Base-by-base conservation (phyloP, 2,113 vertebrate genomes). In the Lagenorhynchus albirostris region DNA sequence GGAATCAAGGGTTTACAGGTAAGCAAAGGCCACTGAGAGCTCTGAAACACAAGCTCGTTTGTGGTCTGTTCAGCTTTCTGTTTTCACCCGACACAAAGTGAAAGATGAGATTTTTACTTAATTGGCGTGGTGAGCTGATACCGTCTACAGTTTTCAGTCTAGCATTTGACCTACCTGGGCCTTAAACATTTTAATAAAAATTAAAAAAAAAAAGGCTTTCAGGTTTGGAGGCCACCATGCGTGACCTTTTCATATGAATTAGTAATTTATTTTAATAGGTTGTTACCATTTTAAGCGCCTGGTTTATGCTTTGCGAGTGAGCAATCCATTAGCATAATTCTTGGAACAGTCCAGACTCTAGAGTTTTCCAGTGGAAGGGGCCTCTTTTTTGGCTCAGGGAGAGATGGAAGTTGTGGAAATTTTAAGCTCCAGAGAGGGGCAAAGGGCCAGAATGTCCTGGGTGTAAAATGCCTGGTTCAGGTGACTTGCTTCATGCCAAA, bases 71-170 rank as follows among this genome's bases (percentile, higher is more conserved):
- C 6, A 0, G 82, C 95, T 89, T 94, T 96, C 83, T 97, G 96
- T 96, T 97, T 97, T 73, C 44, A 97, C 79, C 71, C 0, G 5
- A 93, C 96, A 97, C 97, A 96, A 65, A 95, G 89, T 83, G 68
- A 92, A 97, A 96, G 89, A 87, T 68, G 96, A 95, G 95, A 84
- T 81, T 94, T 94, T 91, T 41, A 81, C 88, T 95, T 90, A 76
- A 92, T 84, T 84, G 84, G 83, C 18, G 0, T 60, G 77, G 76
- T 9, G 80, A 96, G 91, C 93, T 38, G 53, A 90, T 63, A 65
- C 38, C 2, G 29, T 53, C 94, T 71, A 38, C 3, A 20, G 79
- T 53, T 90, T 96, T 62, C 1, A 3, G 68, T n/a, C 87, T 88
- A 23, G 65, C 26, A 81, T 79, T 53, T 67, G 65, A 94, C 86